Percentiles rank a stretch among this genome's conserved stretches.
Evolutionary conservation across 2,113 vertebrate genomes (phyloP).

Genomic region (Pangasianodon gigas): DNA sequence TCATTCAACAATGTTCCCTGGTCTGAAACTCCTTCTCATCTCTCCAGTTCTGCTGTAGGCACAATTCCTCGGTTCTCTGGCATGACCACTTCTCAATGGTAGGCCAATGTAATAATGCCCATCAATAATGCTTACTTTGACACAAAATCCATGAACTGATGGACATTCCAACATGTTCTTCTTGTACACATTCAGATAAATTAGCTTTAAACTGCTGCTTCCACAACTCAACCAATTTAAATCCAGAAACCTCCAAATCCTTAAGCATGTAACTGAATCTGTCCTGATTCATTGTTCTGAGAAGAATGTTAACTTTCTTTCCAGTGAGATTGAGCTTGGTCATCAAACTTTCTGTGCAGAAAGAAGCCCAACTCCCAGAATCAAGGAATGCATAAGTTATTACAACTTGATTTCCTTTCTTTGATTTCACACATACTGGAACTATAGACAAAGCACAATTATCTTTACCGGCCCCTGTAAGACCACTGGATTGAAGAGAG

Average conservation of each 20-base stretch:
- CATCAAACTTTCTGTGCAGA: background rate
- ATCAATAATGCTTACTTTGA: background rate
- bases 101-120: no score
- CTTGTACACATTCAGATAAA: conserved; percentile 15
- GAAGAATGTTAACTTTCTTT: background rate
- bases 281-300: background rate
- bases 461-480: background rate
- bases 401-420: background rate
- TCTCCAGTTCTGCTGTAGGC: background rate
- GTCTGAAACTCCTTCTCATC: conserved; percentile 12
- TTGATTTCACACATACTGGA: background rate
- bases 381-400: background rate
- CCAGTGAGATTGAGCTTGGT: background rate
- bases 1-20: conserved; percentile 22
- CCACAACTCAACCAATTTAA: conserved; percentile 11
- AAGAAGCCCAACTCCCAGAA: background rate
- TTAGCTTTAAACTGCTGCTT: conserved; percentile 19
- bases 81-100: no score
- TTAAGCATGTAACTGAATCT: background rate
- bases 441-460: background rate
- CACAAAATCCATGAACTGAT: conserved; percentile 21
- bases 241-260: background rate
- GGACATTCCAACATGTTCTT: conserved; percentile 10
- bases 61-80: no score
- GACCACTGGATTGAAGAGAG: background rate